Percentiles rank a stretch among this genome's conserved stretches.
Conservation (phyloP, 2,113 vertebrate species). For the Panthera leo region DNA sequence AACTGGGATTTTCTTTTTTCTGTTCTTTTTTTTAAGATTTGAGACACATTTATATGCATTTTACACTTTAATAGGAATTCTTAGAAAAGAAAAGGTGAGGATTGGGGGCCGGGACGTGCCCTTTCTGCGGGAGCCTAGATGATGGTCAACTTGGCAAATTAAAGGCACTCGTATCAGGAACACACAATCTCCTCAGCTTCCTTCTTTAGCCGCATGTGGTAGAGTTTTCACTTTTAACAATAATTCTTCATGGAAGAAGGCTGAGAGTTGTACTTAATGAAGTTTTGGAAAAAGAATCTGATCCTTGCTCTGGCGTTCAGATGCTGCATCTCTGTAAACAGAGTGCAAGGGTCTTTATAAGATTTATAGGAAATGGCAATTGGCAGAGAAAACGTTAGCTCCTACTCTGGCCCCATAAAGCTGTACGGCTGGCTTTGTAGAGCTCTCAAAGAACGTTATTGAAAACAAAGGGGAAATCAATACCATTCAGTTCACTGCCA, state of each 20-base stretch:
- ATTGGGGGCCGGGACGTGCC: not conserved
- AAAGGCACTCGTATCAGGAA: not conserved
- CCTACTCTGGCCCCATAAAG: slow-evolving; percentile 43
- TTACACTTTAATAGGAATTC: not conserved
- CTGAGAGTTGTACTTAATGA: slow-evolving; percentile 37
- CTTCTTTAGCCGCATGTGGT: not conserved
- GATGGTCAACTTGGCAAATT: not conserved
- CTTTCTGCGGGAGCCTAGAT: not conserved
- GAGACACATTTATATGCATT: not conserved
- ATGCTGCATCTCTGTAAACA: slow-evolving; percentile 63
- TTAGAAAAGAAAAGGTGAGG: not conserved
- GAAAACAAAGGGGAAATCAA: slow-evolving; percentile 48
- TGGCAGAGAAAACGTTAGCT: slow-evolving; percentile 20
- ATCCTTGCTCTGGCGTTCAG: not conserved
- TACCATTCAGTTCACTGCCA: not conserved
- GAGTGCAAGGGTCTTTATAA: slow-evolving; percentile 12
- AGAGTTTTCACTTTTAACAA: slow-evolving; percentile 19
- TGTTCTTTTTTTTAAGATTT: not conserved
- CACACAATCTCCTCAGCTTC: not conserved
- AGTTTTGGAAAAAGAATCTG: slow-evolving; percentile 50
- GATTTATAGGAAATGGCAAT: slow-evolving; percentile 60
- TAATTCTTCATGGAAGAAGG: slow-evolving; percentile 53
- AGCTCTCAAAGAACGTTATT: not conserved
- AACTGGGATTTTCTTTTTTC: not conserved
- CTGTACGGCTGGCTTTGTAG: not conserved